Base-by-base conservation (phyloP, 1,140 invertebrate species). In the Macrocentrus cingulum region DNA sequence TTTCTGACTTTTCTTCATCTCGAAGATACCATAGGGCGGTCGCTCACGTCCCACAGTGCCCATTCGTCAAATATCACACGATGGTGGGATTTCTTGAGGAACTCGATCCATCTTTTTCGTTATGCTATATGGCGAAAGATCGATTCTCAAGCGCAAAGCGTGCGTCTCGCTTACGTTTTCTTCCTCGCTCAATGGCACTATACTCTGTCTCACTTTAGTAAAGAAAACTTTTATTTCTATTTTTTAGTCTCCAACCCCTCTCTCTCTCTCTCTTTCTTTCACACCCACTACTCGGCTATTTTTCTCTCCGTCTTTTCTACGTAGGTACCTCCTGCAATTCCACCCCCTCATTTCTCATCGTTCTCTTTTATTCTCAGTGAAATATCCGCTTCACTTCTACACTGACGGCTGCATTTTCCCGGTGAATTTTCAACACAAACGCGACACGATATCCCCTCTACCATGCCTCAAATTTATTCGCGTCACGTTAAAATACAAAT, bases 11-110 rank as follows among this genome's bases (percentile, higher is more conserved):
- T 37, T 19, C 19, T 51, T 15, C 20, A 20, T 15, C 51, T 22
- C 51, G 6, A 29, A 25, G 23, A 20, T 20, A 19, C 29, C 19
- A 29, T 11, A 23, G 22, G 13, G 23, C 29, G 39, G 32, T 29
- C 15, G 34, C 34, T 52, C 42, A 46, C 18, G 42, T 56, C 53
- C 53, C 53, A n/a, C 49, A 41, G 44, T 53, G 54, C 45, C 49
- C 59, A 57, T 61, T 61, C 59, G 59, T 61, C 59, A 61, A 57
- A 53, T 57, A 57, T 61, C 59, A 61, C 59, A 61, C 54, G 46
- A 46, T 48, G 59, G 45, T 48, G 15, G 52, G 54, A 56, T 61
- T 61, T 61, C 59, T 61, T 56, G 22, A 13, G 39, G 29, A 50
- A 45, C 19, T 25, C 54, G 25, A 61, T 61, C 59, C 48, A 61